Evolutionary conservation across 2,113 vertebrate species (phyloP), one percentile per base, ranked within the genome.

Genomic region (Reinhardtius hippoglossoides): DNA sequence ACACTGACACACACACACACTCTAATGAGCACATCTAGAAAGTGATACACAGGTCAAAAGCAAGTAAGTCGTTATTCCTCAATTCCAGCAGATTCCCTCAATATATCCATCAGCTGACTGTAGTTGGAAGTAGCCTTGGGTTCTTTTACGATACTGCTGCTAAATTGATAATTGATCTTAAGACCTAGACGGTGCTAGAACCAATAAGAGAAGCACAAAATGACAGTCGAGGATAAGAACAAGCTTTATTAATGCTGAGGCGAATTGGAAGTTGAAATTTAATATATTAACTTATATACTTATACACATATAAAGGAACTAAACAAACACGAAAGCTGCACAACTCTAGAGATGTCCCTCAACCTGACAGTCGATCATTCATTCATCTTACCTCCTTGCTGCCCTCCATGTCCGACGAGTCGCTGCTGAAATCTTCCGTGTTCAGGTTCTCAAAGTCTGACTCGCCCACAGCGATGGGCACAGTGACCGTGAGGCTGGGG

Each of bases 381-480:
- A 10, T 15, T 42, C 3, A 7, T 76, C 93, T 83, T 97, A 99
- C 98, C 97, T 99, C 97, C 93, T 97, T 99, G 94, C 96, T 98
- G 92, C 96, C 97, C 81, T 99, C 98, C 68, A 96, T 89, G 40
- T 99, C 97, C 16, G 97, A 94, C 0, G 94, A 99, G 46, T 98
- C 98, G 3, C 97, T 98, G 93, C 97, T 99, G 89, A 97, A 98
- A 58, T 99, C 98, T 86, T 99, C 98, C 0, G 97, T 98, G 85
- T 98, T 98, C 75, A 96, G 90, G 84, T 98, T 99, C 92, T 99
- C 98, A 86, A 98, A 98, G 93, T 99, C 98, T 0, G 97, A 99
- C 90, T 99, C 98, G 31, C 97, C 97, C 0, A 97, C 95, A 2
- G 98, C 98, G 74, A 99, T 99, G 1, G 98, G 98, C 42, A 99